phyloP scores from a whole-genome alignment of 2,797 vertebrate species.

The Scyliorhinus canicula region DNA sequence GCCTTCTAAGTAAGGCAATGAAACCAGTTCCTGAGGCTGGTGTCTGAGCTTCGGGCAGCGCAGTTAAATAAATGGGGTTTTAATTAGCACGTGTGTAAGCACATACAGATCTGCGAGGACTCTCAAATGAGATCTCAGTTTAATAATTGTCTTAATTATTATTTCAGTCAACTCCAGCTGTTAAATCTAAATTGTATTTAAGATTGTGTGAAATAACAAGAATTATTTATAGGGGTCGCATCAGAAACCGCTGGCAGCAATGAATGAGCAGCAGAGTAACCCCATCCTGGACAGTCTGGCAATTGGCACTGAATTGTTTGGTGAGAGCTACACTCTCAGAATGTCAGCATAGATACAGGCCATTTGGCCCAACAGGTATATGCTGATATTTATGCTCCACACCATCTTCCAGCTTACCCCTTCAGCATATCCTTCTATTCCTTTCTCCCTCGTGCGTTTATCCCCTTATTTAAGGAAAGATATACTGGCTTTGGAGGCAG shows the following conservation, averaged over 20 bases:
- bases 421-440: not conserved
- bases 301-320: not conserved
- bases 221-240: not conserved
- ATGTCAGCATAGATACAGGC: not conserved
- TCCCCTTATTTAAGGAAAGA: too few relatives aligned
- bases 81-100: conserved; percentile 2
- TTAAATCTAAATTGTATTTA: conserved; percentile 23
- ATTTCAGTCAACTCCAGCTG: conserved; percentile 17
- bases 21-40: not conserved
- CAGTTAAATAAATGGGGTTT: not conserved
- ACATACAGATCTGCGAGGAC: not conserved
- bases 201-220: not conserved
- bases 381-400: not conserved
- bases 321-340: not conserved
- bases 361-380: not conserved
- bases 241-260: too few relatives aligned
- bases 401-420: not conserved
- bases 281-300: not conserved
- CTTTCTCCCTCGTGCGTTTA: not conserved
- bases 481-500: too few relatives aligned
- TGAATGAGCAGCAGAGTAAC: not conserved
- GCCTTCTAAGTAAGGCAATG: not conserved
- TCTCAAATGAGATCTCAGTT: conserved; percentile 1
- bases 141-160: conserved; percentile 36
- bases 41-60: not conserved